Evolutionary conservation across 2,888 invertebrate genomes (phyloP), one percentile per base, ranked within the genome.

Genomic region (Scaptomyza polygonia): DNA sequence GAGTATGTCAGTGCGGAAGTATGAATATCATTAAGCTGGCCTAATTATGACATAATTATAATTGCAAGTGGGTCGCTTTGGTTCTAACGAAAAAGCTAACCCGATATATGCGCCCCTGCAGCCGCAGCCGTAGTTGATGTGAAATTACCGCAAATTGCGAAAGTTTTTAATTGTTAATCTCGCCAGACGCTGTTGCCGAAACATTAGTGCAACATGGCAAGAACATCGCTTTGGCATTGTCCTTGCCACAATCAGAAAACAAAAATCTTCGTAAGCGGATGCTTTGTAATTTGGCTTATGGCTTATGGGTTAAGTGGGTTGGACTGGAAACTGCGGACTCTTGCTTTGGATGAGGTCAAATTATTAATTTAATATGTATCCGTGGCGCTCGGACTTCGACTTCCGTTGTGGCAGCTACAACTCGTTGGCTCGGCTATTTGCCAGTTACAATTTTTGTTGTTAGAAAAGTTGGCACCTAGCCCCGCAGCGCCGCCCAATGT

Each of bases 81-180:
- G 45, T 53, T 40, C 16, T 30, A 16, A 39, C n/a, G n/a, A 2
- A 29, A 44, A 44, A 12, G 29, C 43, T 43, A 43, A 40, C 40
- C 43, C 11, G 34, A 40, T 59, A 51, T 42, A 21, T 6, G 32
- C 27, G 40, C 34, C 32, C 32, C 16, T 48, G 53, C 53, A 36
- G 53, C 32, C 30, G 36, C 21, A 54, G 8, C 44, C 73, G 68
- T 45, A 72, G 66, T 76, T 81, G 69, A 55, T 78, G 79, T 78
- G 57, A 81, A 83, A 86, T 88, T 79, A 88, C 72, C 75, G 73
- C 77, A 89, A 87, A 89, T 89, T 84, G 78, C 78, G 54, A 87
- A 87, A 87, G 89, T 89, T 87, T 87, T 89, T 89, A 89, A 87
- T 87, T 87, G 86, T 89, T 87, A 79, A 87, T 89, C 82, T 81